Base-by-base conservation (phyloP, 2,888 invertebrate genomes). In the Chrysolina haemoptera region DNA sequence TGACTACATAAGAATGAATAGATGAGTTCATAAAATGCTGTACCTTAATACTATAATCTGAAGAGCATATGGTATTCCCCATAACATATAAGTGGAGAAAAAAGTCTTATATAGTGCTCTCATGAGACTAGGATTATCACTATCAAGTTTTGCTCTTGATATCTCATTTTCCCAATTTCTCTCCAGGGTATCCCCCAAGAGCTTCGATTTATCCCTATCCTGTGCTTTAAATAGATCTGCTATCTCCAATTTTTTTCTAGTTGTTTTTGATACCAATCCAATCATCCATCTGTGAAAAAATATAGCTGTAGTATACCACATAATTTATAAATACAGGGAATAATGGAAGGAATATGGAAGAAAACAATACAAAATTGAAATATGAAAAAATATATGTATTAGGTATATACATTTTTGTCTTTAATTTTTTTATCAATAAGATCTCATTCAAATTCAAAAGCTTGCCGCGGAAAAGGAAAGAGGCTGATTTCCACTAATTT, bases 211-310 rank as follows among this genome's bases (percentile, higher is more conserved):
- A 85, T 94, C 93, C 8, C 87, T 87, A 0, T 89, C 87, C 40
- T 92, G 86, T 8, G 91, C 90, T 84, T 90, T 91, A 87, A 91
- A 93, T 18, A 94, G 85, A 83, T 94, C 93, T 10, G 89, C 88
- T 68, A 92, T 89, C 80, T 91, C 91, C 11, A 95, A 87, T 76
- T 92, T 91, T 78, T 90, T 88, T 82, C 85, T 89, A 88, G 87
- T 83, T 92, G 92, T 93, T 80, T 89, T 90, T 69, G 89, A 85
- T 77, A 90, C 86, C 18, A 87, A 77, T 62, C 79, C 78, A 40
- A 83, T 62, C 82, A 86, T 85, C 87, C 87, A 87, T 68, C 87
- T 87, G 66, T 64, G 85, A 72, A 55, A 63, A 70, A 65, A 41
- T 14, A 55, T 50, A 40, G 3, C 12, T 63, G 59, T 14, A 8